Evolutionary conservation across 2,888 invertebrate species (phyloP).

Genomic region (Drosophila fulvimacula): DNA sequence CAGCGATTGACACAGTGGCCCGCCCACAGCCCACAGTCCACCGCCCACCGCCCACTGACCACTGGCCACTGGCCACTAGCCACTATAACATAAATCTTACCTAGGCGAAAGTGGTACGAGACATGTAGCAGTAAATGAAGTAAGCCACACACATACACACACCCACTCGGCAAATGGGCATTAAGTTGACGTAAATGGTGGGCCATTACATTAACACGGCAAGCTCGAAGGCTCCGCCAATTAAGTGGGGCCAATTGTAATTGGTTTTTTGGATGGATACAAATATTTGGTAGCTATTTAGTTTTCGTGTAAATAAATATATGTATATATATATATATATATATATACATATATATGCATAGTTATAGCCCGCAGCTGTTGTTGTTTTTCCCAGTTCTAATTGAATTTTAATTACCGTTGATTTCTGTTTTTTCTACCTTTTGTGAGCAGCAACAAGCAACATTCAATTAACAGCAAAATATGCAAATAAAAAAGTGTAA

Average conservation of each 20-base stretch:
- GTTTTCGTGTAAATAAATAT: neutral
- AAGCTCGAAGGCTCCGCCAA: slow-evolving; percentile 44
- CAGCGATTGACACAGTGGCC: slow-evolving; percentile 49
- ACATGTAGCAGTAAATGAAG: slow-evolving; percentile 71
- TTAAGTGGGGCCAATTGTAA: slow-evolving; percentile 62
- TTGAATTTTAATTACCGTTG: slow-evolving; percentile 64
- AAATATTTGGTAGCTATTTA: slow-evolving; percentile 10
- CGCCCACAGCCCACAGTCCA: slow-evolving; percentile 19
- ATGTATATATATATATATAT: neutral
- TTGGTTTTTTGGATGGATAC: slow-evolving; percentile 48
- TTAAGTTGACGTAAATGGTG: slow-evolving; percentile 84
- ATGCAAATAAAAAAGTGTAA: slow-evolving; percentile 38
- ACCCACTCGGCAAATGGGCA: slow-evolving; percentile 56
- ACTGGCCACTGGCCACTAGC: slow-evolving; percentile 2
- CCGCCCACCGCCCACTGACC: slow-evolving; percentile 12
- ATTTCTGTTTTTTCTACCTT: slow-evolving; percentile 58
- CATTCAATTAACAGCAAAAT: slow-evolving; percentile 57
- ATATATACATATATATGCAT: neutral
- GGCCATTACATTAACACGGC: slow-evolving; percentile 82
- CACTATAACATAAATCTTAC: slow-evolving; percentile 69
- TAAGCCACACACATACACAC: slow-evolving; percentile 23
- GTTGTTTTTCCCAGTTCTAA: slow-evolving; percentile 42
- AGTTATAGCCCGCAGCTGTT: slow-evolving; percentile 44
- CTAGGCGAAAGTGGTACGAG: slow-evolving; percentile 62
- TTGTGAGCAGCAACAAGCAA: slow-evolving; percentile 26